Evolutionary conservation across 2,797 vertebrate genomes (phyloP).

Genomic region (Bradypus variegatus): DNA sequence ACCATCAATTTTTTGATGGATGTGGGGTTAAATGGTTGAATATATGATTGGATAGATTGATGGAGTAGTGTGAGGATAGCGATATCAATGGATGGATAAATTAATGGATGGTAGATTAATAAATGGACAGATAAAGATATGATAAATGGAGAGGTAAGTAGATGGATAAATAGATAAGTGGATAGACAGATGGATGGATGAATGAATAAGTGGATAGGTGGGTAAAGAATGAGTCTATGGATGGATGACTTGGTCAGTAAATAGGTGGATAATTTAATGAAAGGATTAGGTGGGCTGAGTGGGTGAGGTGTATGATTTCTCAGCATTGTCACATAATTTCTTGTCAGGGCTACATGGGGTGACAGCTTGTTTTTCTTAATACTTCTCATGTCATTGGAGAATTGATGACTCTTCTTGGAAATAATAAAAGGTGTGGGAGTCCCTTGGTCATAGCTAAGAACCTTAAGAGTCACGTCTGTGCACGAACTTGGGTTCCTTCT

Average conservation of each 20-base stretch:
- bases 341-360: neutral
- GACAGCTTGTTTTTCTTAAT: constrained; percentile 19
- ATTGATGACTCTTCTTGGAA: neutral
- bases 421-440: neutral
- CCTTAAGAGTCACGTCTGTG: neutral
- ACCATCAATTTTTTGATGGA: neutral
- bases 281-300: neutral
- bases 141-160: neutral
- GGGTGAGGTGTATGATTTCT: neutral
- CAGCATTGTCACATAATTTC: neutral
- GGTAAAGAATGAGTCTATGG: neutral
- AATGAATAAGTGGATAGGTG: neutral
- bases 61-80: neutral
- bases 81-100: neutral
- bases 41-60: neutral
- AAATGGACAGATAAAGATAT: neutral
- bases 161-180: neutral
- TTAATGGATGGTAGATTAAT: neutral
- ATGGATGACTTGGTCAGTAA: neutral
- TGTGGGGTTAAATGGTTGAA: neutral
- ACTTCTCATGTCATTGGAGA: neutral
- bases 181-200: neutral
- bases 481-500: neutral
- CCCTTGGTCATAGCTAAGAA: neutral
- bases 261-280: neutral